phyloP scores from a whole-genome alignment of 2,797 vertebrate genomes.

The Lycodopsis pacificus region DNA sequence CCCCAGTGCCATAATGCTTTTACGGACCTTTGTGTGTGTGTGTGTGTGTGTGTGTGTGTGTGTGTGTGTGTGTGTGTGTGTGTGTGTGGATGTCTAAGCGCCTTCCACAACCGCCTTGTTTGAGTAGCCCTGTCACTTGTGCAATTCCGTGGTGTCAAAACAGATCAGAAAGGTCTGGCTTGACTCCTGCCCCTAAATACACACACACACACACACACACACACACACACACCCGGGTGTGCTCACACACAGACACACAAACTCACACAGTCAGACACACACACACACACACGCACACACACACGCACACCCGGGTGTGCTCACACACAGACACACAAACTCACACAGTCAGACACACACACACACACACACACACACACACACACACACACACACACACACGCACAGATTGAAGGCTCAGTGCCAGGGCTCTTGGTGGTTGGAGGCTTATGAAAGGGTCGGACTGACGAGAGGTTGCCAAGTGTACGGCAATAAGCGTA shows the following conservation, averaged over 20 bases:
- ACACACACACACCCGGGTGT: constrained; percentile 7
- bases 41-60: constrained; percentile 48
- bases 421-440: constrained; percentile 84
- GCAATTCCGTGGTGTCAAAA: constrained; percentile 86
- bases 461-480: constrained; percentile 81
- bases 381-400: constrained; percentile 32
- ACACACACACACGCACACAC: constrained; percentile 47
- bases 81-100: constrained; percentile 35
- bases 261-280: not conserved
- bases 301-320: too few species aligned
- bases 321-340: constrained; percentile 52
- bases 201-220: constrained; percentile 43
- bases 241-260: constrained; percentile 23
- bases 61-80: constrained; percentile 35
- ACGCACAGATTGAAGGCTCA: constrained; percentile 64
- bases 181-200: constrained; percentile 77
- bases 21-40: constrained; percentile 59
- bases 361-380: constrained; percentile 20
- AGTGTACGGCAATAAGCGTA: constrained; percentile 79
- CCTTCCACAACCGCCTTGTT: constrained; percentile 75
- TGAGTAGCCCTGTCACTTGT: constrained; percentile 85
- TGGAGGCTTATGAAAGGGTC: constrained; percentile 84
- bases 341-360: too few species aligned
- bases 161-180: constrained; percentile 84
- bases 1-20: constrained; percentile 73